Percentiles rank a stretch among this genome's conserved stretches.
These are phyloP conservation scores for Embidobia sp. DNA, from an alignment of 2,888 invertebrate genomes.

Conservation along the genomic window DNA sequence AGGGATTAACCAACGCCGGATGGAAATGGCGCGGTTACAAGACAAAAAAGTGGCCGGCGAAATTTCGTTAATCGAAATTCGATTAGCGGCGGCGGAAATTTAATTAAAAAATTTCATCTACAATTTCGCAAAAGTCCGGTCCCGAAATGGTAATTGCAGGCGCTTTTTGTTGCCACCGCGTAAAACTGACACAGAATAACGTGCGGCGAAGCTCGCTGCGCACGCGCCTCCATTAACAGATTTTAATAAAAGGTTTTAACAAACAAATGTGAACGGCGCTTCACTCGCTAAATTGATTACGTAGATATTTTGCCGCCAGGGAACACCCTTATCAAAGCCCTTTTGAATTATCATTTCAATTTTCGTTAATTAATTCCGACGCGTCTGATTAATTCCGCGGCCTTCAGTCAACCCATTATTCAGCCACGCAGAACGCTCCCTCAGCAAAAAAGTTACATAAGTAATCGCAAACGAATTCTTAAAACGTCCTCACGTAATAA, in stretches of 20 bases:
- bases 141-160: neutral
- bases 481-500: slow-evolving; percentile 7
- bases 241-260: neutral
- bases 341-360: slow-evolving; percentile 10
- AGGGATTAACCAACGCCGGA: no score
- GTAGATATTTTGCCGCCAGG: neutral
- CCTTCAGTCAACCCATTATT: slow-evolving; percentile 20
- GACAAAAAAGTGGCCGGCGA: no score
- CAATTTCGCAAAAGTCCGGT: neutral
- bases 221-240: neutral
- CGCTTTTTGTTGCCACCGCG: neutral
- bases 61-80: no score
- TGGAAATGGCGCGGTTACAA: no score
- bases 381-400: slow-evolving; percentile 13
- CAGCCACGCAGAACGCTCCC: neutral
- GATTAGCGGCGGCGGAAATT: no score
- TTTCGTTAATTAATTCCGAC: slow-evolving; percentile 18
- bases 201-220: no score
- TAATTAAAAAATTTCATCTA: no score
- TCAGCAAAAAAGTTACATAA: slow-evolving; percentile 12
- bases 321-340: slow-evolving; percentile 3
- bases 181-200: neutral
- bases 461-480: slow-evolving; percentile 8
- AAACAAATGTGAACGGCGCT: neutral
- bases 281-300: neutral